These are phyloP conservation scores for Bombus waltoni DNA, from an alignment of 1,140 invertebrate genomes.

Conservation along the genomic window DNA sequence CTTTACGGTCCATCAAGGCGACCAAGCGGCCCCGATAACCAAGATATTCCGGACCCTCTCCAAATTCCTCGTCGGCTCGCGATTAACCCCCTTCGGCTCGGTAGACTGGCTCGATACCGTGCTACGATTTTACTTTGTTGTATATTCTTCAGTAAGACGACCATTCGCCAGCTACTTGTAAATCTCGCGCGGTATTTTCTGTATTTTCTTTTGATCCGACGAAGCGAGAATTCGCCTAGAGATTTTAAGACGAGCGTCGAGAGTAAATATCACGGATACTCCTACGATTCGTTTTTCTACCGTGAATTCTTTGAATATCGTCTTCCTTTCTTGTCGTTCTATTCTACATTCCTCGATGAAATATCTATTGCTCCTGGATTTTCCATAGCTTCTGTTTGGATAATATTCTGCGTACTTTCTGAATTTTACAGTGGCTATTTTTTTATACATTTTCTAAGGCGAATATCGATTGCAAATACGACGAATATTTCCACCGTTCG, in stretches of 20 bases:
- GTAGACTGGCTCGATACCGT: not conserved
- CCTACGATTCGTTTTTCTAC: not conserved
- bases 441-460: too few relatives aligned
- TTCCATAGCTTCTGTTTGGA: too few relatives aligned
- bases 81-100: not conserved
- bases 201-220: not conserved
- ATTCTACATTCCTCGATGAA: too few relatives aligned
- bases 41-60: conserved; percentile 14
- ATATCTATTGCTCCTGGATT: too few relatives aligned
- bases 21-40: conserved; percentile 7
- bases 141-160: not conserved
- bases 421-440: too few relatives aligned
- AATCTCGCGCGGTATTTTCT: too few relatives aligned
- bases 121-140: not conserved
- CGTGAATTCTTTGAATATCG: not conserved
- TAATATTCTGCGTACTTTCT: too few relatives aligned
- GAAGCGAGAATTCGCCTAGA: too few relatives aligned
- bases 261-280: too few relatives aligned
- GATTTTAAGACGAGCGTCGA: too few relatives aligned
- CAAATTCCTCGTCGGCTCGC: not conserved
- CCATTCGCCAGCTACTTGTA: not conserved
- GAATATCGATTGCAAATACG: too few relatives aligned
- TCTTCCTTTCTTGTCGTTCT: not conserved
- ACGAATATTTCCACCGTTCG: too few relatives aligned
- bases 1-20: conserved; percentile 17